These are phyloP conservation scores for Molossus alvarezi DNA, from an alignment of 2,797 vertebrate species.

Conservation along the genomic window DNA sequence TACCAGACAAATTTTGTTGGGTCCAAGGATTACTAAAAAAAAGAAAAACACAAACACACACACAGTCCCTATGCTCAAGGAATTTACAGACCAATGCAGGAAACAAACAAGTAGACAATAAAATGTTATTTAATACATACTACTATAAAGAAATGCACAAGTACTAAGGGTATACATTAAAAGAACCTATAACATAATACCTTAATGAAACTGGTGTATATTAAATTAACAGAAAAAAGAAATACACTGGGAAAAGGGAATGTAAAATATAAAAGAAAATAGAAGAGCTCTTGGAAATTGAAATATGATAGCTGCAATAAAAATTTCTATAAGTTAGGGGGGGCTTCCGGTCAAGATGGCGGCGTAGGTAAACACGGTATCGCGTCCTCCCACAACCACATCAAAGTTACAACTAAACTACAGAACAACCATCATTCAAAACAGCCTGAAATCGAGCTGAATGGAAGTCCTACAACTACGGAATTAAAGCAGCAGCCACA, in stretches of 20 bases:
- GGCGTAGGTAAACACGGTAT: too few relatives aligned
- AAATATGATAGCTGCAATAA: constrained; percentile 9
- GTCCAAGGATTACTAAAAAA: neutral
- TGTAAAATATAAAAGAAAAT: neutral
- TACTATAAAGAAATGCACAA: neutral
- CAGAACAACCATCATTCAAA: too few relatives aligned
- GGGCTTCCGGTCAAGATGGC: too few relatives aligned
- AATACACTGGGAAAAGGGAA: constrained; percentile 23
- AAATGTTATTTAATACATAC: neutral
- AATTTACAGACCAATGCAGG: neutral
- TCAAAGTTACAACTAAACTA: too few relatives aligned
- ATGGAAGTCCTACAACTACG: too few relatives aligned
- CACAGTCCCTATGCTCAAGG: neutral
- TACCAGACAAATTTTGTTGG: neutral
- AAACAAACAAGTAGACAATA: constrained; percentile 21
- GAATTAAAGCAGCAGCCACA: too few relatives aligned
- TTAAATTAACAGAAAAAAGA: constrained; percentile 45
- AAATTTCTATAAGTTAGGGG: neutral
- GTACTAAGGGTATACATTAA: neutral
- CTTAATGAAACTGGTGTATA: constrained; percentile 12
- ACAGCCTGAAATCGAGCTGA: too few relatives aligned
- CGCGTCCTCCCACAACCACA: too few relatives aligned
- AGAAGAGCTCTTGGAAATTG: constrained; percentile 10
- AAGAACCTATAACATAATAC: neutral
- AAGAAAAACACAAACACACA: neutral